phyloP scores from a whole-genome alignment of 1,140 invertebrate species.

The Lepidurus apus region DNA sequence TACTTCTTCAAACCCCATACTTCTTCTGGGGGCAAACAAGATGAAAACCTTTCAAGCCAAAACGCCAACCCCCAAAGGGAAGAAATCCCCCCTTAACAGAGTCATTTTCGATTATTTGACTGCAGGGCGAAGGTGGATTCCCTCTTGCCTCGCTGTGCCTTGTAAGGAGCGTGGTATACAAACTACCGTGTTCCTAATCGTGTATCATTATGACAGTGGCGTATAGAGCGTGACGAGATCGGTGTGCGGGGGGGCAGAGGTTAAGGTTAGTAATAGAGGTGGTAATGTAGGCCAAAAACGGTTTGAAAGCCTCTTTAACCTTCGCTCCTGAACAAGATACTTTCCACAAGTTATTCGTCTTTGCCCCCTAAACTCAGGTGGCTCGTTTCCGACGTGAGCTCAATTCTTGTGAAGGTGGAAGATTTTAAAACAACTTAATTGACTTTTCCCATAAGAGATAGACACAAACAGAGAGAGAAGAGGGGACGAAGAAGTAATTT shows the following conservation, averaged over 20 bases:
- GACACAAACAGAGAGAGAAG: too few relatives aligned
- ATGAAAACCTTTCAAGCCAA: background rate
- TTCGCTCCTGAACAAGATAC: background rate
- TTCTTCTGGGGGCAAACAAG: background rate
- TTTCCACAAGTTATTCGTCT: background rate
- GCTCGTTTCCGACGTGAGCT: background rate
- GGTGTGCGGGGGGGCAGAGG: background rate
- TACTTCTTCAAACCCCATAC: background rate
- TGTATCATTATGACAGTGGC: slow-evolving; percentile 2
- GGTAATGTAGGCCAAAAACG: background rate
- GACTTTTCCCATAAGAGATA: background rate
- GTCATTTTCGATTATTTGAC: background rate
- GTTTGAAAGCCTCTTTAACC: background rate
- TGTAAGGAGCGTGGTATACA: background rate
- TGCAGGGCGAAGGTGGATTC: background rate
- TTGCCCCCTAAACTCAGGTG: background rate
- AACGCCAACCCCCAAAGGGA: background rate
- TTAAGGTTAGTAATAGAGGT: too few relatives aligned
- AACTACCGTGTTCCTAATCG: background rate
- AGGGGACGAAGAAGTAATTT: background rate
- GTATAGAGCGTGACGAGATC: background rate
- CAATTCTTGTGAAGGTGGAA: background rate
- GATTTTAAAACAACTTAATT: background rate
- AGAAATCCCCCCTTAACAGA: background rate
- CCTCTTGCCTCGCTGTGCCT: background rate